phyloP scores from a whole-genome alignment of 2,888 invertebrate genomes.

The Nematopogon swammerdamellus region DNA sequence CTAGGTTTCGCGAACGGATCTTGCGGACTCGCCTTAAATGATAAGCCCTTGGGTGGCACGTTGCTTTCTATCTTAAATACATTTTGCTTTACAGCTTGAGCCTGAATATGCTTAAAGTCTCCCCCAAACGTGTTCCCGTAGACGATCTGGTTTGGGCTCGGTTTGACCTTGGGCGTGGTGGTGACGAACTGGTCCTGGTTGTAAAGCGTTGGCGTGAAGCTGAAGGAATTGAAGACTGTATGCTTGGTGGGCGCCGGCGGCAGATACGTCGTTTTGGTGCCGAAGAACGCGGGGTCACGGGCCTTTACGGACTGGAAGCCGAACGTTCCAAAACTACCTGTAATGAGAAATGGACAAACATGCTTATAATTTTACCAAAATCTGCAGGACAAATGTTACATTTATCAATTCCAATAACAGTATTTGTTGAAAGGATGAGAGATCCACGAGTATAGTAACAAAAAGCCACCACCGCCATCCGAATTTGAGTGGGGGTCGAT shows the following conservation, averaged over 20 bases:
- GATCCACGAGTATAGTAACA: no score
- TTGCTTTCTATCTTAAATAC: conserved; percentile 39
- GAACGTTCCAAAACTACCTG: conserved; percentile 58
- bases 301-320: conserved; percentile 56
- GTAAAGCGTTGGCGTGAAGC: conserved; percentile 34
- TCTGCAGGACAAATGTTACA: no score
- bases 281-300: conserved; percentile 38
- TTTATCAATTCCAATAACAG: no score
- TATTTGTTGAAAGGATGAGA: no score
- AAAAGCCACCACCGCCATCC: no score
- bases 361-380: no score
- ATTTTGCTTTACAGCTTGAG: conserved; percentile 37
- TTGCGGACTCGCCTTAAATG: conserved; percentile 45
- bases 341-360: conserved; percentile 12
- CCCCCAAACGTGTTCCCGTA: conserved; percentile 34
- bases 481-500: no score
- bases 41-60: conserved; percentile 22
- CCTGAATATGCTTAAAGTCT: conserved; percentile 41
- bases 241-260: conserved; percentile 39
- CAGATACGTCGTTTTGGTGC: conserved; percentile 38
- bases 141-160: conserved; percentile 30
- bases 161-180: conserved; percentile 33
- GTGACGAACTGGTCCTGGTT: conserved; percentile 24
- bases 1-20: conserved; percentile 35
- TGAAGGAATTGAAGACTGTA: conserved; percentile 38